Conservation (phyloP, 2,113 vertebrate genomes). For the Pimephales promelas region DNA sequence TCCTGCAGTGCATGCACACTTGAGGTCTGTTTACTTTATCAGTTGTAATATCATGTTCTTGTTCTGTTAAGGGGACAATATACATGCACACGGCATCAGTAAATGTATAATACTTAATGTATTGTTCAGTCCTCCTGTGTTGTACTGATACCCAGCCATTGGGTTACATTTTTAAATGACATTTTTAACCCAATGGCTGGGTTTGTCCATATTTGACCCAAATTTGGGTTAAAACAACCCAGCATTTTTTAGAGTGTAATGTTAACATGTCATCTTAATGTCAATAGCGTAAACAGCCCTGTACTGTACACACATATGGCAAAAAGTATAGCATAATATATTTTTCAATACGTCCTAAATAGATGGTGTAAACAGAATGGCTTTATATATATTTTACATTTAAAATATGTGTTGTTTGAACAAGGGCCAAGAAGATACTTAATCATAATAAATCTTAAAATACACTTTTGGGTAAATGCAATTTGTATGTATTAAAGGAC, state of each 20-base stretch:
- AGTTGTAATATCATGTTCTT: constrained; percentile 9
- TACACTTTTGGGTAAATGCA: too few species aligned
- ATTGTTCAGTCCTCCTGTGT: background rate
- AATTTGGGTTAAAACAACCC: too few species aligned
- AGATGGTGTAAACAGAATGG: background rate
- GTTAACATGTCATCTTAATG: background rate
- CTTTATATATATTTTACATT: background rate
- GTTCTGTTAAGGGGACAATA: constrained; percentile 11
- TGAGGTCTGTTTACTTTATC: constrained; percentile 5
- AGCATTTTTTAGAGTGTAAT: too few species aligned
- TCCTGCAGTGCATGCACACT: constrained; percentile 9
- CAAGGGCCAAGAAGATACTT: background rate
- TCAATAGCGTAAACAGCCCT: background rate
- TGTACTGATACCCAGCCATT: too few species aligned
- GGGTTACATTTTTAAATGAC: too few species aligned
- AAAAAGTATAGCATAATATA: too few species aligned
- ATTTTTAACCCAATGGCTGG: too few species aligned
- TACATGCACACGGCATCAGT: background rate
- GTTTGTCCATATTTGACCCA: too few species aligned
- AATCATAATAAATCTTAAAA: background rate
- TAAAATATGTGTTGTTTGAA: background rate
- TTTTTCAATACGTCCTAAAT: background rate
- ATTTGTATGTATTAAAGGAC: too few species aligned
- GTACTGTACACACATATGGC: background rate
- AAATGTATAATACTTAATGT: background rate